Evolutionary conservation across 2,888 invertebrate species (phyloP), one percentile per base, ranked within the genome.

Genomic region (Alentia gelatinosa): DNA sequence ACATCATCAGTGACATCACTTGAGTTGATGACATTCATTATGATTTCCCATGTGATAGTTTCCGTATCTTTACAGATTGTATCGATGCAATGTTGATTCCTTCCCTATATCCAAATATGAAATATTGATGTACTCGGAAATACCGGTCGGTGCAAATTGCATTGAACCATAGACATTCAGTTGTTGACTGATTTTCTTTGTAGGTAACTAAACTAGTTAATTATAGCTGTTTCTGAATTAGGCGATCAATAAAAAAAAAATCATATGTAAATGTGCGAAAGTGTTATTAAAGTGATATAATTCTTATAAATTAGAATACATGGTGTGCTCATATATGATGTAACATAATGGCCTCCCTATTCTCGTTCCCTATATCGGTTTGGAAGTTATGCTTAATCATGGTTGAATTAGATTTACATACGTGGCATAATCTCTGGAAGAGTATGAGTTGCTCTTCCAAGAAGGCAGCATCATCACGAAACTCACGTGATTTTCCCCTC

Each of bases 1-100:
- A 89, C 74, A 39, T 68, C 75, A 74, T 89, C 74, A 0, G 74
- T 30, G 7, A 89, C 68, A n/a, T 74, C 30, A n/a, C 12, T 15
- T 35, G 56, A 40, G 7, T 15, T 63, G 1, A 89, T 68, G 23
- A 74, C 74, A 12, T n/a, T 68, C 68, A 89, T 40, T 9, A 74
- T 5, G 26, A 74, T 30, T 4, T 68, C 74, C 89, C 89, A 89
- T n/a, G 39, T 40, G 19, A 89, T 68, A n/a, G 40, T 56, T 12
- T 68, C 68, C 5, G 56, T 89, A 9, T 89, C 42, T 12, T 40
- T 89, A 83, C 35, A 83, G 5, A 89, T 63, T 0, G 39, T 30
- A 26, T 89, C 39, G 5, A 89, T 89, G 40, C 89, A 89, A 7
- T 89, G 63, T 26, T 89, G 89, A 33, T 89, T 89, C 3, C 89